phyloP scores from a whole-genome alignment of 2,797 vertebrate genomes.

The Gallinago nigripennis region DNA sequence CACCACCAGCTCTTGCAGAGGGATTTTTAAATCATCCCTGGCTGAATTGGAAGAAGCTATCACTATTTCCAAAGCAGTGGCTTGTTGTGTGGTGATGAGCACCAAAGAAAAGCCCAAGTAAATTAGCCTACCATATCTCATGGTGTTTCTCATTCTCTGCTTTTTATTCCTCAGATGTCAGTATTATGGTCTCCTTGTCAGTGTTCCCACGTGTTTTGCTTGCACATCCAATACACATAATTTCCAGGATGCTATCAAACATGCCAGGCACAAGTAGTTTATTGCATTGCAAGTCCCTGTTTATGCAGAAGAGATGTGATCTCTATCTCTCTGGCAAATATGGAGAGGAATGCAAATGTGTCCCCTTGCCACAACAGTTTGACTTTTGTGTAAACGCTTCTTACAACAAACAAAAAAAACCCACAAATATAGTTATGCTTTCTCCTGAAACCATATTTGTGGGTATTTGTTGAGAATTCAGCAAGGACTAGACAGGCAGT shows the following conservation, averaged over 20 bases:
- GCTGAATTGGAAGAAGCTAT: neutral
- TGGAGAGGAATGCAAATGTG: neutral
- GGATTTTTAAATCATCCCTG: neutral
- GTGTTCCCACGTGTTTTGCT: neutral
- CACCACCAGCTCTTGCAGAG: neutral
- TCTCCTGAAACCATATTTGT: neutral
- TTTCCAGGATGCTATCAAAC: neutral
- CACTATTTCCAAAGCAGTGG: neutral
- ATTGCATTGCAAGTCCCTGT: neutral
- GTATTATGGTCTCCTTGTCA: neutral
- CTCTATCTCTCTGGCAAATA: neutral
- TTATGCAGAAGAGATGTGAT: neutral
- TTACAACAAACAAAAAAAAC: neutral
- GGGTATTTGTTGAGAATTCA: neutral
- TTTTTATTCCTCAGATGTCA: neutral
- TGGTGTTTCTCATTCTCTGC: neutral
- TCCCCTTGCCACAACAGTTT: neutral
- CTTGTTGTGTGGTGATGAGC: neutral
- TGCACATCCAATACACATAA: neutral
- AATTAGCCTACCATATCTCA: neutral
- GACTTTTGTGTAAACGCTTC: neutral
- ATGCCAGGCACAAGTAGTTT: neutral
- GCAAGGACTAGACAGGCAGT: neutral
- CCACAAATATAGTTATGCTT: neutral
- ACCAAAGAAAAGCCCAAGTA: neutral